These are phyloP conservation scores for Anabacerthia variegaticeps DNA, from an alignment of 2,797 vertebrate genomes.

Conservation along the genomic window DNA sequence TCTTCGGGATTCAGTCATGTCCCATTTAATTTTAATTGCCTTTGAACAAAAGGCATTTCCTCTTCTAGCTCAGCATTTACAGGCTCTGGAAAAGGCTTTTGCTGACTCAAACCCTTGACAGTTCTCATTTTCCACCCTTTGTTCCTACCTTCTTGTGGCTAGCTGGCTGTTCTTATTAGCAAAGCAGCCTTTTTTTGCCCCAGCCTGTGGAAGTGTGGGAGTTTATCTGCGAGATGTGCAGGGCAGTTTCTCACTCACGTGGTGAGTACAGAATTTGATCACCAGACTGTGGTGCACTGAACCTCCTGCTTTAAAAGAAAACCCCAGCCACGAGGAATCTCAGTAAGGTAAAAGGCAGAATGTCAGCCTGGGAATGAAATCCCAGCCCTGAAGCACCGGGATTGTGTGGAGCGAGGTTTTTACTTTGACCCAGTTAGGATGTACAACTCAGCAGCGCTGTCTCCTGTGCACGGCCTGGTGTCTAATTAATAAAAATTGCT, in stretches of 20 bases:
- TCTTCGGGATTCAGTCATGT: slow-evolving; percentile 32
- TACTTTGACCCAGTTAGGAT: background rate
- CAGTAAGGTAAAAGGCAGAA: background rate
- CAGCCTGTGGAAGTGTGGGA: background rate
- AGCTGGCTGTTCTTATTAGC: slow-evolving; percentile 7
- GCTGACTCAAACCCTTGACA: slow-evolving; percentile 27
- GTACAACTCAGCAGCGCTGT: background rate
- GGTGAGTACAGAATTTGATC: background rate
- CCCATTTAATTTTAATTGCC: slow-evolving; percentile 66
- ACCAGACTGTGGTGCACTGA: background rate
- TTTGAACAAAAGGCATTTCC: slow-evolving; percentile 60
- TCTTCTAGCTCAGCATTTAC: slow-evolving; percentile 21
- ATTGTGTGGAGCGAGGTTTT: background rate
- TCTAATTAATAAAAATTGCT: slow-evolving; percentile 6
- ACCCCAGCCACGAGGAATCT: background rate
- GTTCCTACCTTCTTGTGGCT: slow-evolving; percentile 18
- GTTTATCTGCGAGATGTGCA: background rate
- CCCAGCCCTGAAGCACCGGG: rapidly evolving
- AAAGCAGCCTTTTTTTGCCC: background rate
- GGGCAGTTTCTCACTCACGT: background rate
- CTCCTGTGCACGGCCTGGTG: background rate
- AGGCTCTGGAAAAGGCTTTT: slow-evolving; percentile 31
- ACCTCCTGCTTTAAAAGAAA: background rate
- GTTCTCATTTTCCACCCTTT: slow-evolving; percentile 19
- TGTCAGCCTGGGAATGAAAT: background rate